A percentile compares a stretch with the other conserved stretches of the same genome.
These are phyloP conservation scores for Hydraecia micacea DNA, from an alignment of 2,888 invertebrate species.

Conservation along the genomic window DNA sequence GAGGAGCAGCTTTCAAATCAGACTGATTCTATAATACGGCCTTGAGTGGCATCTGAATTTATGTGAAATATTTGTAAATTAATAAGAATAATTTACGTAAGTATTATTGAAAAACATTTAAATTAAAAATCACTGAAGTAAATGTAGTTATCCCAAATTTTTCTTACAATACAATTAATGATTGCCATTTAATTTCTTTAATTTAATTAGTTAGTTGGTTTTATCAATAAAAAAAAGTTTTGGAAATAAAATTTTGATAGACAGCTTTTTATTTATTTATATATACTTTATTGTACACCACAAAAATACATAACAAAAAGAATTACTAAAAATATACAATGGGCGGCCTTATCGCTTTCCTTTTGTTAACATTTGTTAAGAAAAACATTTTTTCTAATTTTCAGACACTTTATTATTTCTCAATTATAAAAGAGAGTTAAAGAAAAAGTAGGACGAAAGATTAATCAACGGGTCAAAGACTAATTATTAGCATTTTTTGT, in stretches of 20 bases:
- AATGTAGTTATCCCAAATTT: neutral
- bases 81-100: neutral
- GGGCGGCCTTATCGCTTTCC: no score
- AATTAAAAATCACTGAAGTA: neutral
- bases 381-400: neutral
- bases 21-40: no score
- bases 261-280: no score
- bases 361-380: neutral
- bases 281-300: no score
- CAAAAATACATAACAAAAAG: no score
- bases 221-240: neutral
- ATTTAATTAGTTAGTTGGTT: neutral
- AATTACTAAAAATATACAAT: no score
- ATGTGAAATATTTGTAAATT: no score
- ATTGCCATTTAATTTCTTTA: neutral
- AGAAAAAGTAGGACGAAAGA: conserved; percentile 34
- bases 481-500: conserved; percentile 34
- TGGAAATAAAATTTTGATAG: neutral
- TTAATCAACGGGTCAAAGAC: conserved; percentile 49
- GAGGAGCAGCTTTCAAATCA: no score
- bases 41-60: no score
- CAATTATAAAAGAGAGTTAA: conserved; percentile 6
- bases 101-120: neutral
- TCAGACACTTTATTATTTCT: conserved; percentile 16
- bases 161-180: neutral